Percentiles rank a stretch among this genome's conserved stretches.
Conservation (phyloP, 2,797 vertebrate genomes). For the Hipposideros larvatus region DNA sequence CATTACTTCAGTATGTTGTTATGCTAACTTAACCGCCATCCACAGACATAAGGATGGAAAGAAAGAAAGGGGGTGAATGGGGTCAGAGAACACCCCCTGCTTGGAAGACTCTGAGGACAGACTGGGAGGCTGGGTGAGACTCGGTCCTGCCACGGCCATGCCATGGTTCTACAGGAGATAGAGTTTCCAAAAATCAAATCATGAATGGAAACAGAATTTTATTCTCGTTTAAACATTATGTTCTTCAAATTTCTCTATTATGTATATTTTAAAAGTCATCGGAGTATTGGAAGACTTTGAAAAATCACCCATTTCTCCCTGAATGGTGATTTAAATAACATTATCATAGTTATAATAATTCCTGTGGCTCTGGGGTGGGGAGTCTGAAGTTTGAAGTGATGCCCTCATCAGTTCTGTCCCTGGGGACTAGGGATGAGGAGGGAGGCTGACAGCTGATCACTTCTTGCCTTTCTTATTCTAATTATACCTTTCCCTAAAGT, state of each 20-base stretch:
- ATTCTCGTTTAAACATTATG: not conserved
- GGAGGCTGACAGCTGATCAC: slow-evolving; percentile 1
- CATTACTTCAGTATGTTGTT: not conserved
- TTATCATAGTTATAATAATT: not conserved
- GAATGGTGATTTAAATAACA: slow-evolving; percentile 51
- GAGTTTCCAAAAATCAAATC: not conserved
- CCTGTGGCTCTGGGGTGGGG: not conserved
- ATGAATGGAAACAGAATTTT: not conserved
- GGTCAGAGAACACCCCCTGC: not conserved
- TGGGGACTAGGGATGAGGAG: slow-evolving; percentile 37
- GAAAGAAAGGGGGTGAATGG: not conserved
- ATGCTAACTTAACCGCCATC: not conserved
- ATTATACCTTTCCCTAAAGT: slow-evolving; percentile 82
- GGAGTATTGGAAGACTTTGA: slow-evolving; percentile 14
- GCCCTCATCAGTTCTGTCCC: slow-evolving; percentile 15
- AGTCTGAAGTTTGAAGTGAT: slow-evolving; percentile 38
- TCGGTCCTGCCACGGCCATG: not conserved
- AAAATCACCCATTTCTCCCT: not conserved
- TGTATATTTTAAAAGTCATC: not conserved
- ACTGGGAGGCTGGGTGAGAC: not conserved
- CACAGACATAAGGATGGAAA: not conserved
- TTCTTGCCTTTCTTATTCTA: slow-evolving; percentile 84
- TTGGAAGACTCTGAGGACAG: not conserved
- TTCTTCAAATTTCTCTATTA: slow-evolving; percentile 9
- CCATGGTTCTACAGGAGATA: not conserved